Evolutionary conservation across 2,888 invertebrate species (phyloP).

Genomic region (Chirona hameri): DNA sequence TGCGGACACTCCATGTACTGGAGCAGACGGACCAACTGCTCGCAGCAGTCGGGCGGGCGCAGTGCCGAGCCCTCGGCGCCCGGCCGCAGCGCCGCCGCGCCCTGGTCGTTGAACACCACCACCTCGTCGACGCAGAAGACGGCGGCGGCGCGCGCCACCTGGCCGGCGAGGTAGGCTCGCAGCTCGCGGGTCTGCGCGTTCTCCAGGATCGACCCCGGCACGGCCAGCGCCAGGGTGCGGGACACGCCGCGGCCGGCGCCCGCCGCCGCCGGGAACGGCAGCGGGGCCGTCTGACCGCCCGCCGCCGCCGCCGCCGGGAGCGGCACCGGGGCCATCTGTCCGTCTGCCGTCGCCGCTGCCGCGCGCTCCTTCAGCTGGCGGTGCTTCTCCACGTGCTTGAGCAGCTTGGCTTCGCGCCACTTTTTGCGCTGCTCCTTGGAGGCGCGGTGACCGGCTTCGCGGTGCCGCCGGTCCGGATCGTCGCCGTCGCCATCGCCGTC

Average conservation of each 20-base stretch:
- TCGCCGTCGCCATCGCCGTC: background rate
- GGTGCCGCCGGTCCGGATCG: background rate
- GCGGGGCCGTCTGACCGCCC: background rate
- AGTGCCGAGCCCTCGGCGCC: slow-evolving; percentile 94
- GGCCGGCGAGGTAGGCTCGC: slow-evolving; percentile 87
- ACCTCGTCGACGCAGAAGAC: slow-evolving; percentile 89
- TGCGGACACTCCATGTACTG: slow-evolving; percentile 98
- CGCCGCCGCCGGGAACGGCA: slow-evolving; percentile 48
- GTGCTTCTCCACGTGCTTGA: slow-evolving; percentile 37
- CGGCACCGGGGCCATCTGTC: too few relatives aligned
- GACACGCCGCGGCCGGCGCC: slow-evolving; percentile 44
- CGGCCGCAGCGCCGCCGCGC: slow-evolving; percentile 88
- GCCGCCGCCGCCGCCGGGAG: background rate
- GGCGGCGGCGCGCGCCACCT: slow-evolving; percentile 91
- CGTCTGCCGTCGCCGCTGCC: background rate
- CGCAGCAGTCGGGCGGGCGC: slow-evolving; percentile 78
- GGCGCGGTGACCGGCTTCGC: background rate
- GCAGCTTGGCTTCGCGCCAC: slow-evolving; percentile 34
- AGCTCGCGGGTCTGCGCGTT: slow-evolving; percentile 90
- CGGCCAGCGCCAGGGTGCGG: slow-evolving; percentile 78
- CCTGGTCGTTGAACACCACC: slow-evolving; percentile 59
- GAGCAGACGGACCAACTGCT: slow-evolving; percentile 82
- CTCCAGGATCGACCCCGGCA: slow-evolving; percentile 94
- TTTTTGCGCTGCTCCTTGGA: slow-evolving; percentile 34
- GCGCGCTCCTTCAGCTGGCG: background rate